These are phyloP conservation scores for Sepiola atlantica DNA, from an alignment of 2,888 invertebrate species.

Conservation along the genomic window DNA sequence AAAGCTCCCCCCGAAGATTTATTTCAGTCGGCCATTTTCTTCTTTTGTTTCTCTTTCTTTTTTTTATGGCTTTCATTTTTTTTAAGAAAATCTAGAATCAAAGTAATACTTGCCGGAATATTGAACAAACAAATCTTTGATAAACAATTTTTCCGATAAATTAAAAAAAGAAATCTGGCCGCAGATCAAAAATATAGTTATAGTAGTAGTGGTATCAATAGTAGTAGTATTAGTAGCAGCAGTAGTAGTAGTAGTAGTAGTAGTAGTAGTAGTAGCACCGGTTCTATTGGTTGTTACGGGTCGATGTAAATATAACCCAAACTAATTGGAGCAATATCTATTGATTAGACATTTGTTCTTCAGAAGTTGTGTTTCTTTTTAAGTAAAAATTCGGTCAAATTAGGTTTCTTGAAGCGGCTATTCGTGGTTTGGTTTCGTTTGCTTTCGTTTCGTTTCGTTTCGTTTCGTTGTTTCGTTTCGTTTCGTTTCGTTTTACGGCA, in stretches of 20 bases:
- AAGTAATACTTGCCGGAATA: not conserved
- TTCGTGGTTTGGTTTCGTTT: no score
- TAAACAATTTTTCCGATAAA: not conserved
- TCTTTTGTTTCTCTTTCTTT: no score
- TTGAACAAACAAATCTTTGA: not conserved
- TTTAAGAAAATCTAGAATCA: not conserved
- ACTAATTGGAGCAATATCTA: not conserved
- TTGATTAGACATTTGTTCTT: not conserved
- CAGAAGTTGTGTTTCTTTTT: no score
- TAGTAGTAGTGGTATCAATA: not conserved
- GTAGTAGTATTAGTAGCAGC: not conserved
- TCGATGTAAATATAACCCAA: no score
- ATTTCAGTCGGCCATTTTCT: not conserved
- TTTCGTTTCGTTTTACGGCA: no score
- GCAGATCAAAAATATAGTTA: not conserved
- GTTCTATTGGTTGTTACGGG: no score
- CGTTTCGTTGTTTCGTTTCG: no score
- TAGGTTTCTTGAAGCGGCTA: no score
- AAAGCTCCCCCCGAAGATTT: not conserved
- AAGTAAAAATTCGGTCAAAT: no score
- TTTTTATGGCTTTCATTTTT: not conserved
- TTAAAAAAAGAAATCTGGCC: not conserved
- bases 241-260: not conserved
- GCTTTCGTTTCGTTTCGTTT: no score
- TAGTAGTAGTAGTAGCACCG: not conserved